Evolutionary conservation across 2,797 vertebrate genomes (phyloP), one percentile per base, ranked within the genome.

Genomic region (Cossypha heuglini): DNA sequence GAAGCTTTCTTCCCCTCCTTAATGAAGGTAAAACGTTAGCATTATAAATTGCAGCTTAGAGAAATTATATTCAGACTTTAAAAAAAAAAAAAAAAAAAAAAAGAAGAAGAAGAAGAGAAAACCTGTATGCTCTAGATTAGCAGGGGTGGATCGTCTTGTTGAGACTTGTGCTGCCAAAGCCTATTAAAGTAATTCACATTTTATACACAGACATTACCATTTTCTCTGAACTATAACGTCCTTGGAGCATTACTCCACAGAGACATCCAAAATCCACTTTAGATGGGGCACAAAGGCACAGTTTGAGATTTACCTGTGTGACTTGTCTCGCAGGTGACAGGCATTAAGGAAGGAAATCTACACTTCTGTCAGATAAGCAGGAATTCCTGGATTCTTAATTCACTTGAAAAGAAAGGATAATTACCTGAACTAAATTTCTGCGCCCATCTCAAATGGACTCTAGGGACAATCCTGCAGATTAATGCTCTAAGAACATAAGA

Each of bases 391-490:
- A 46, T 86, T 68, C 77, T 75, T 97, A 96, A 97, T 97, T 95
- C 97, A 90, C 92, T 93, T 61, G 28, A 43, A 83, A 63, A 83
- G 72, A 81, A 93, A 93, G 82, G 97, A 92, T 97, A 97, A 97
- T 97, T 97, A 97, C 94, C 95, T 94, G 96, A 95, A 94, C 74
- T 83, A 95, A 94, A 96, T 96, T 97, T 94, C 90, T 94, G 94
- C 3, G 55, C 96, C 96, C 95, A 94, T 96, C 89, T 96, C 87
- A 88, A 97, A 96, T 69, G 96, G 97, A 97, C 97, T 97, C 96
- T 16, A 22, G 96, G 94, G 96, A 97, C 96, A 96, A 95, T 93
- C 94, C 89, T 67, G 78, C 90, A 96, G 96, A 97, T 97, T 97
- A 97, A 97, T 83, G 94, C 89, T 83, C 86, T 96, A 96, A 97